phyloP scores from a whole-genome alignment of 2,888 invertebrate species.

The Idaea aversata region DNA sequence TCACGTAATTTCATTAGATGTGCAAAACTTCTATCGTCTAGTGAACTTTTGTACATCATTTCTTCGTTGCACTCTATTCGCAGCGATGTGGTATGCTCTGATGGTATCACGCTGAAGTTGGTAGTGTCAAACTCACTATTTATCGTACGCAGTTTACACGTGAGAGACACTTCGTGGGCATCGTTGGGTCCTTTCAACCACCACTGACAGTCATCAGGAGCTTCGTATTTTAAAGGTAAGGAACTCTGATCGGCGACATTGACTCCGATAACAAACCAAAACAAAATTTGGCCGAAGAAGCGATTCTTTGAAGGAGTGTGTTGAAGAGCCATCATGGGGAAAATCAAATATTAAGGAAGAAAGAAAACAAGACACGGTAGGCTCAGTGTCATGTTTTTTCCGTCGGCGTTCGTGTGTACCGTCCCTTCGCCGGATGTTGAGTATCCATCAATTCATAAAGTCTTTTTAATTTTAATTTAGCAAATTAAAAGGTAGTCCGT shows the following conservation, averaged over 20 bases:
- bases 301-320: constrained; percentile 55
- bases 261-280: constrained; percentile 69
- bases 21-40: constrained; percentile 88
- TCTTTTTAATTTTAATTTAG: constrained; percentile 60
- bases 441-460: constrained; percentile 77
- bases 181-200: constrained; percentile 82
- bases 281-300: constrained; percentile 61
- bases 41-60: constrained; percentile 88
- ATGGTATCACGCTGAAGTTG: constrained; percentile 92
- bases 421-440: constrained; percentile 73
- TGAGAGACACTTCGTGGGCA: constrained; percentile 87
- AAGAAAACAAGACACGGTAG: constrained; percentile 71
- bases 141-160: constrained; percentile 89
- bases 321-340: constrained; percentile 66
- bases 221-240: constrained; percentile 83
- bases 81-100: constrained; percentile 89
- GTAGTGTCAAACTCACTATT: constrained; percentile 94
- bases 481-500: constrained; percentile 49
- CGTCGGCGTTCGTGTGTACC: constrained; percentile 70
- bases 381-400: constrained; percentile 79
- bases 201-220: constrained; percentile 93
- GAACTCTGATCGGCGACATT: constrained; percentile 75
- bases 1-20: constrained; percentile 90
- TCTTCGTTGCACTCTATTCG: constrained; percentile 90
- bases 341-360: constrained; percentile 76